Conservation (phyloP, 1,140 invertebrate genomes). For the Pararge aegeria region DNA sequence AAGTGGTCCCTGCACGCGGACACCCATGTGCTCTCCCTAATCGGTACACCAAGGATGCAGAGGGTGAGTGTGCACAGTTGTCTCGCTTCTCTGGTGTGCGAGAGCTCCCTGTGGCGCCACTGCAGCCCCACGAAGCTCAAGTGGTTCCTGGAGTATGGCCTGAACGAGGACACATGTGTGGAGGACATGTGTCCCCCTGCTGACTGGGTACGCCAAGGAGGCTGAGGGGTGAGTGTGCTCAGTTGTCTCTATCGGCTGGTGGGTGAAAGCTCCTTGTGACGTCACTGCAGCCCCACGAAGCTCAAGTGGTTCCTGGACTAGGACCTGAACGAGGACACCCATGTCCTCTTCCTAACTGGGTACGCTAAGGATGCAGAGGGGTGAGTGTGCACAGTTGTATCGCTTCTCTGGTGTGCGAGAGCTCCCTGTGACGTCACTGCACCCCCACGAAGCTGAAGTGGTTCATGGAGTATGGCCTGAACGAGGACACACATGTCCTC, state of each 20-base stretch:
- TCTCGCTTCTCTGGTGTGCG: conserved; percentile 46
- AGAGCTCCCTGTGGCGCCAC: conserved; percentile 62
- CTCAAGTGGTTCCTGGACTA: too few species aligned
- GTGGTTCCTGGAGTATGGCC: conserved; percentile 44
- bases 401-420: conserved; percentile 46
- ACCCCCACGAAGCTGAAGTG: conserved; percentile 41
- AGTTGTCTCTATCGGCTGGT: too few species aligned
- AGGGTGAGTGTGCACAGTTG: conserved; percentile 62
- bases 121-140: conserved; percentile 36
- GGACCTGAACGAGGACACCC: too few species aligned
- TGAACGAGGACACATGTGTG: conserved; percentile 33
- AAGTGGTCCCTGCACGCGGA: conserved; percentile 44
- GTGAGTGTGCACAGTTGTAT: conserved; percentile 61
- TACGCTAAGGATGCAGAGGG: too few species aligned
- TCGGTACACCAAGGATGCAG: too few species aligned
- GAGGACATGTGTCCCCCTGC: conserved; percentile 39
- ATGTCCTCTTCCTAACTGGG: too few species aligned
- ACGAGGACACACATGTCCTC: conserved; percentile 38
- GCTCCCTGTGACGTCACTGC: conserved; percentile 61
- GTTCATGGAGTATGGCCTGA: conserved; percentile 42
- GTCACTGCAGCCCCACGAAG: too few species aligned
- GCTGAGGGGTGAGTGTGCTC: conserved; percentile 37
- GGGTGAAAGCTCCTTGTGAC: too few species aligned
- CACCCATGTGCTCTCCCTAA: too few species aligned
- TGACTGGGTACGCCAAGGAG: conserved; percentile 43